These are phyloP conservation scores for Drosophila rellima DNA, from an alignment of 2,888 invertebrate genomes.

Conservation along the genomic window DNA sequence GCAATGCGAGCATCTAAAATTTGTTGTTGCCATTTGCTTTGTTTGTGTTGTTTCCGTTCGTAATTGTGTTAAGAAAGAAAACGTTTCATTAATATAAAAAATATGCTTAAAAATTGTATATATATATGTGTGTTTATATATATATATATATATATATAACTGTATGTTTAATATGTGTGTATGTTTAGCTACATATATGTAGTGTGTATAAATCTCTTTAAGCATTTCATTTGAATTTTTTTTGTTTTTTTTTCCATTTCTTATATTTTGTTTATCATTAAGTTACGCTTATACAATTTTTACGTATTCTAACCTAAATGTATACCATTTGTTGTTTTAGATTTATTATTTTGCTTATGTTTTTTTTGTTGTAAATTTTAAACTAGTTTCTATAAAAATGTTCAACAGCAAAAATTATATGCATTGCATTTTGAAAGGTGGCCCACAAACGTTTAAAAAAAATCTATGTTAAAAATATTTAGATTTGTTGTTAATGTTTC, in stretches of 20 bases:
- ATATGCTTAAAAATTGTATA: conserved; percentile 61
- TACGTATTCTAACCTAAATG: conserved; percentile 78
- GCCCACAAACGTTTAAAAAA: conserved; percentile 52
- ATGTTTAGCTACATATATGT: conserved; percentile 29
- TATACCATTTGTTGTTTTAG: conserved; percentile 66
- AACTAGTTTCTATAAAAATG: conserved; percentile 68
- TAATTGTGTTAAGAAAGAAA: conserved; percentile 49
- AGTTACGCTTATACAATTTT: conserved; percentile 77
- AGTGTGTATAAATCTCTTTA: conserved; percentile 46
- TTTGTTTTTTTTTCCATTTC: conserved; percentile 32
- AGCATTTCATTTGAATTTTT: conserved; percentile 45
- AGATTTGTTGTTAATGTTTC: conserved; percentile 25
- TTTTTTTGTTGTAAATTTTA: conserved; percentile 68
- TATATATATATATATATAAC: conserved; percentile 18
- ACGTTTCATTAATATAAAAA: conserved; percentile 64
- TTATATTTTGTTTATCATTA: conserved; percentile 72
- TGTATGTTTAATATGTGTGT: conserved; percentile 30
- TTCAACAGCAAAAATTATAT: conserved; percentile 72
- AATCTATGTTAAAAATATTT: conserved; percentile 30
- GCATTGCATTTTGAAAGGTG: conserved; percentile 56
- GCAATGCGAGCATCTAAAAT: conserved; percentile 60
- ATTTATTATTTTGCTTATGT: conserved; percentile 22
- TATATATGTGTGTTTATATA: conserved; percentile 10
- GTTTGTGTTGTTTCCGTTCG: conserved; percentile 11
- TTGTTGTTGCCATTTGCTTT: conserved; percentile 9